Evolutionary conservation across 2,113 vertebrate species (phyloP).

Genomic region (Opisthocomus hoazin): DNA sequence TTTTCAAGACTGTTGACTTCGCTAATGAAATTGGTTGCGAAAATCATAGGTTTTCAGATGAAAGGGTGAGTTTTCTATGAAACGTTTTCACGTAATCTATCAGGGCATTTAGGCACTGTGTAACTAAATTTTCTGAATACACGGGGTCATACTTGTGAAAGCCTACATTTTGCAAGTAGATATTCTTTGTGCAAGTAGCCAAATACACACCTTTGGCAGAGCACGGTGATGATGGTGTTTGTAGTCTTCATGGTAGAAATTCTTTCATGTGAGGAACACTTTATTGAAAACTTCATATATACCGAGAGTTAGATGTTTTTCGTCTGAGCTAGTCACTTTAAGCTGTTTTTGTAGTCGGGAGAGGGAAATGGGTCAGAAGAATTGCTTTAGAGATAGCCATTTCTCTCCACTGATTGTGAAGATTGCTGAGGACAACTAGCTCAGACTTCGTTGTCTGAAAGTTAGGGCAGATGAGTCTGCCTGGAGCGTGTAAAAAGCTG

Average conservation of each 20-base stretch:
- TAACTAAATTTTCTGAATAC: background rate
- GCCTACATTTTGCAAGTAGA: background rate
- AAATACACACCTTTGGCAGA: background rate
- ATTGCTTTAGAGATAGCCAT: background rate
- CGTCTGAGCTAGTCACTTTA: background rate
- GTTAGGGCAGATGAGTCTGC: background rate
- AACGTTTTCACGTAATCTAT: background rate
- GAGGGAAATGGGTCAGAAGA: background rate
- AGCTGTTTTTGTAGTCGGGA: background rate
- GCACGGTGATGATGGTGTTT: background rate
- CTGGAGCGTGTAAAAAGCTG: background rate
- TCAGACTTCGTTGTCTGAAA: background rate
- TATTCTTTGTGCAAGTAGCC: background rate
- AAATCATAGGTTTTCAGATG: background rate
- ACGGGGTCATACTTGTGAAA: background rate
- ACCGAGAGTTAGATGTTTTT: background rate
- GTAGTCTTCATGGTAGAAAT: background rate
- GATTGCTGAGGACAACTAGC: background rate
- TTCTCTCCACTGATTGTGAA: background rate
- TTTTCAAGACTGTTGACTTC: background rate
- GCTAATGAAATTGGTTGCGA: background rate
- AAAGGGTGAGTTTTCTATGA: background rate
- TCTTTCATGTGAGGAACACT: background rate
- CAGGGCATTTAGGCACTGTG: background rate
- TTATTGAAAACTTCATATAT: background rate